A percentile compares a stretch with the other conserved stretches of the same genome.
Evolutionary conservation across 2,797 vertebrate species (phyloP).

Genomic region (Acanthurus leucopareius): DNA sequence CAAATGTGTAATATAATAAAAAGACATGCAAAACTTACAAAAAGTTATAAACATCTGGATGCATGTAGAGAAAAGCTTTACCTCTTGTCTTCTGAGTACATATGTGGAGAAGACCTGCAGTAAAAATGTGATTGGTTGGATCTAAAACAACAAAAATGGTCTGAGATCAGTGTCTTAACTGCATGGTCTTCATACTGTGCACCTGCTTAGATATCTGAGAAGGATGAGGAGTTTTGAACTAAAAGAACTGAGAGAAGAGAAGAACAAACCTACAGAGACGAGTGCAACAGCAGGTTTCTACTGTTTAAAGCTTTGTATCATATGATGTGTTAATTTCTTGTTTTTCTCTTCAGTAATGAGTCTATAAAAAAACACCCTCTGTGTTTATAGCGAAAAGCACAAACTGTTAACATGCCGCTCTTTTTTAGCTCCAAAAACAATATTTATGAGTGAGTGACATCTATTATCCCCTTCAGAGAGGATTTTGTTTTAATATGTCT

Average conservation of each 20-base stretch:
- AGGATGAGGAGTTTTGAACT: neutral
- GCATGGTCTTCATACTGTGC: neutral
- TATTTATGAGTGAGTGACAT: constrained; percentile 20
- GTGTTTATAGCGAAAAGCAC: neutral
- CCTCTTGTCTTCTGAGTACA: too few species aligned
- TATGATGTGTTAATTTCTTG: neutral
- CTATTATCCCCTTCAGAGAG: constrained; percentile 19
- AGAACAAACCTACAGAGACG: neutral
- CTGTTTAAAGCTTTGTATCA: neutral
- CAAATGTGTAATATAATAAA: neutral
- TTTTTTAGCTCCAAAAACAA: neutral
- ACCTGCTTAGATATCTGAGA: neutral
- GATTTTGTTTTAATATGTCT: constrained; percentile 48
- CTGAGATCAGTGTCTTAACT: neutral
- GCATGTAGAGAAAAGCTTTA: neutral
- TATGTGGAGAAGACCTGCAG: too few species aligned
- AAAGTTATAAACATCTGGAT: too few species aligned
- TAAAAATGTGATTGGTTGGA: too few species aligned
- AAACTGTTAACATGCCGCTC: neutral
- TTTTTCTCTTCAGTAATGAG: neutral
- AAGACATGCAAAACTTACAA: neutral
- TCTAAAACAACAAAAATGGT: neutral
- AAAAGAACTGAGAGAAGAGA: neutral
- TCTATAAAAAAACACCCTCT: too few species aligned
- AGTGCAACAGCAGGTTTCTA: neutral